phyloP scores from a whole-genome alignment of 53 echinoderm and acorn worm species.

The Paracentrotus lividus region DNA sequence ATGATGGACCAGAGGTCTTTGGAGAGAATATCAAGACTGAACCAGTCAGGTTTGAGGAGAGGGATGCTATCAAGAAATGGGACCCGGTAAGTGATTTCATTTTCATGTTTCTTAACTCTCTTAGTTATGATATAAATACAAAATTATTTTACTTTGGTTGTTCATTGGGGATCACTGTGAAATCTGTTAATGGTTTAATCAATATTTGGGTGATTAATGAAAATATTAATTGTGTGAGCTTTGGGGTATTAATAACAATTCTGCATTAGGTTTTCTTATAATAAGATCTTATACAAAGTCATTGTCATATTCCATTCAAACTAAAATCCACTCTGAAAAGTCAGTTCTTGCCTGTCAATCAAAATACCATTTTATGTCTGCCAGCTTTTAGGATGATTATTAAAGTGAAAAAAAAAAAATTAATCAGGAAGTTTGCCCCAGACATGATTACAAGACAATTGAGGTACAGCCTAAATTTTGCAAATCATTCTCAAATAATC shows the following conservation, averaged over 20 bases:
- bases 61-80: constrained; percentile 97
- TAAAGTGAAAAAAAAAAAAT: background rate
- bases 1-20: constrained; percentile 96
- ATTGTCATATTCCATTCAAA: too few relatives aligned
- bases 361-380: background rate
- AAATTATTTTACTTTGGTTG: too few relatives aligned
- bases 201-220: too few relatives aligned
- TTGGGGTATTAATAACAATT: too few relatives aligned
- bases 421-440: background rate
- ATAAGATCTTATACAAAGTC: too few relatives aligned
- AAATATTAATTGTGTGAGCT: too few relatives aligned
- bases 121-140: background rate
- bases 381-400: background rate
- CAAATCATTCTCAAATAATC: constrained; percentile 20
- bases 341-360: background rate
- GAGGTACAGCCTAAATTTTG: constrained; percentile 31
- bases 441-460: background rate
- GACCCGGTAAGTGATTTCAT: constrained; percentile 87
- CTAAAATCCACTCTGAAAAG: background rate
- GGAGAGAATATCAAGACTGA: constrained; percentile 88
- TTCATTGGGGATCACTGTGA: too few relatives aligned
- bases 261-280: too few relatives aligned
- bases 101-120: background rate
- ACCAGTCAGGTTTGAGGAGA: constrained; percentile 81
- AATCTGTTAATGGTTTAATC: too few relatives aligned